Conservation (phyloP, 64 coral and sea anemone genomes). For the Montipora foliosa region DNA sequence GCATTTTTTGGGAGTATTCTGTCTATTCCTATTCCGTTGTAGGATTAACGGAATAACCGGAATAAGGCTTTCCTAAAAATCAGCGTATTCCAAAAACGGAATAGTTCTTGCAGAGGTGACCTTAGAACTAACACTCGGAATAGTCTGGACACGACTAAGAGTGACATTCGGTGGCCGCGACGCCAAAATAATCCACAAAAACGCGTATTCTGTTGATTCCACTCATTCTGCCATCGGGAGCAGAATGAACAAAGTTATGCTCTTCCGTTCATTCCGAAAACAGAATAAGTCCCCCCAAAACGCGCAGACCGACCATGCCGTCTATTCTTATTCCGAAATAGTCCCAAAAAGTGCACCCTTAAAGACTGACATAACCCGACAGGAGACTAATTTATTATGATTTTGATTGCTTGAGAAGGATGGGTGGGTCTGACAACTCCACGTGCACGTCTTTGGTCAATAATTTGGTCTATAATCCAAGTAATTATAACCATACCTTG, state of each 20-base stretch:
- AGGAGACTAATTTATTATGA: too few relatives aligned
- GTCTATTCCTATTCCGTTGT: too few relatives aligned
- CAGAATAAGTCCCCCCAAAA: not conserved
- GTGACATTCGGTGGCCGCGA: not conserved
- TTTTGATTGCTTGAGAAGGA: too few relatives aligned
- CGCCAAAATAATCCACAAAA: not conserved
- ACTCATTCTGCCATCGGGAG: not conserved
- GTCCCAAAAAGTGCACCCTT: not conserved
- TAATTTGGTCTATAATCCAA: too few relatives aligned
- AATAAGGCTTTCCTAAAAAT: not conserved
- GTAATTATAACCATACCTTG: too few relatives aligned
- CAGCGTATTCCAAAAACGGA: not conserved
- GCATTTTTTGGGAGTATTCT: too few relatives aligned
- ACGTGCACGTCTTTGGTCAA: too few relatives aligned
- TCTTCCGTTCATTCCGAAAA: not conserved
- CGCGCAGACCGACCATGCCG: not conserved
- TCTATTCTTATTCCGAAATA: not conserved
- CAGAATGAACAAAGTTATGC: too few relatives aligned
- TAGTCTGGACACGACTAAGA: not conserved
- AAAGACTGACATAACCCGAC: not conserved
- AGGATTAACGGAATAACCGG: too few relatives aligned
- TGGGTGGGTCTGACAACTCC: too few relatives aligned
- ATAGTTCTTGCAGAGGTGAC: not conserved
- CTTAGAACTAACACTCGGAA: not conserved
- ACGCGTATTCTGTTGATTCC: not conserved